Evolutionary conservation across 30 jellyfish, hydroid and myxozoan species (phyloP), one percentile per base, ranked within the genome.

Genomic region (Haliclystus octoradiatus): DNA sequence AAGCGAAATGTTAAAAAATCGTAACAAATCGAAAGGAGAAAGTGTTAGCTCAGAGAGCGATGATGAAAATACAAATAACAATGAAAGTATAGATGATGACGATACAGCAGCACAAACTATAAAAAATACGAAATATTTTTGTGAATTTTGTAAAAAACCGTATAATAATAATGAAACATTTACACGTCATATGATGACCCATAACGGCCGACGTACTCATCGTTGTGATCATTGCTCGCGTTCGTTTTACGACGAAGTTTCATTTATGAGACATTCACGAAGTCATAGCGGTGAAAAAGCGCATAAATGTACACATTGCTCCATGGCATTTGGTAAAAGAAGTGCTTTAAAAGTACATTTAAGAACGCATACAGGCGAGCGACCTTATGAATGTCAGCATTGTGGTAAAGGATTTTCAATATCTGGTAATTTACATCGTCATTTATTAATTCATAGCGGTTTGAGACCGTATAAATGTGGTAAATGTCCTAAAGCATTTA

Each of bases 351-450:
- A 71, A 33, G 82, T 71, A 22, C 82, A 71, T 29, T 24, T 60
- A 2, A 61, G 82, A 19, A 71, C 80, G 19, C 82, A 71, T 46
- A 71, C 82, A 33, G 82, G 82, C 4, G 78, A 71, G 46, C 26
- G 82, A 1, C 82, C 82, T 7, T 71, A 29, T 35, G 76, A 15
- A 2, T 71, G 82, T 40, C 65, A 33, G 22, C 49, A 50, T 34
- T 71, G 82, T 33, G 78, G 64, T 0, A 71, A 71, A 34, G 77
- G 82, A 30, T 71, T 71, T 33, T 71, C 82, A 9, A 71, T 71
- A 79, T 71, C 82, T 7, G 82, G 82, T 62, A 71, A 71, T 53
- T 79, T 71, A 9, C 82, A 71, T 60, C 82, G 82, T 0, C 82
- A 71, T 53, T 5, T 60, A 22, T 64, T 71, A n/a, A 71, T 71